Conservation (phyloP, 2,888 invertebrate species). For the Achlya flavicornis region DNA sequence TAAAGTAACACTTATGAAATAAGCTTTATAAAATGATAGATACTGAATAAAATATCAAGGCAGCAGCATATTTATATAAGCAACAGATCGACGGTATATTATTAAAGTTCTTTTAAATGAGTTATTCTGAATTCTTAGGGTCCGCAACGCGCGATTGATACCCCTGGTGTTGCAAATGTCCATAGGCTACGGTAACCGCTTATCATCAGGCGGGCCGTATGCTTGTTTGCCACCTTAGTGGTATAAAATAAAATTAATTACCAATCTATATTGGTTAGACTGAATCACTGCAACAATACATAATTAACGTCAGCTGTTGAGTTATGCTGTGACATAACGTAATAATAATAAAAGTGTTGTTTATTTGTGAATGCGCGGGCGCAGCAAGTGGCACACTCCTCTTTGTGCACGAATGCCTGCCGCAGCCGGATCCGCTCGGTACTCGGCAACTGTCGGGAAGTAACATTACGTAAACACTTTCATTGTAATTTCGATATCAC, state of each 20-base stretch:
- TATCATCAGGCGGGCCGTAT: too few species aligned
- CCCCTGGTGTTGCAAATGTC: too few species aligned
- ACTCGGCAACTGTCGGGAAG: conserved; percentile 45
- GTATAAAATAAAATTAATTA: too few species aligned
- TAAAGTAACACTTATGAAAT: background rate
- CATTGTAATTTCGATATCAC: conserved; percentile 66
- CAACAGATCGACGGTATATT: too few species aligned
- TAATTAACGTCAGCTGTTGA: background rate
- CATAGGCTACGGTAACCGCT: too few species aligned
- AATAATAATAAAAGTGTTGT: conserved; percentile 16
- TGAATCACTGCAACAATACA: too few species aligned
- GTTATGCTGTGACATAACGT: background rate
- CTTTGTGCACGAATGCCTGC: conserved; percentile 46
- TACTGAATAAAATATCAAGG: background rate
- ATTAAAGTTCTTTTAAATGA: too few species aligned
- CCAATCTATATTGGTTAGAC: too few species aligned
- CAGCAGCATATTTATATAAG: background rate
- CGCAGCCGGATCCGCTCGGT: conserved; percentile 31
- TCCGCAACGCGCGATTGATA: too few species aligned
- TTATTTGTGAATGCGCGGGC: conserved; percentile 23
- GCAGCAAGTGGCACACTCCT: conserved; percentile 31
- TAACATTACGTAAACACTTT: conserved; percentile 64
- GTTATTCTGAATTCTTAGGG: too few species aligned
- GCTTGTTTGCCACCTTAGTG: too few species aligned
- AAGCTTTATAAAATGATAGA: background rate